Base-by-base conservation (phyloP, 2,888 invertebrate species). In the Sisyra nigra region DNA sequence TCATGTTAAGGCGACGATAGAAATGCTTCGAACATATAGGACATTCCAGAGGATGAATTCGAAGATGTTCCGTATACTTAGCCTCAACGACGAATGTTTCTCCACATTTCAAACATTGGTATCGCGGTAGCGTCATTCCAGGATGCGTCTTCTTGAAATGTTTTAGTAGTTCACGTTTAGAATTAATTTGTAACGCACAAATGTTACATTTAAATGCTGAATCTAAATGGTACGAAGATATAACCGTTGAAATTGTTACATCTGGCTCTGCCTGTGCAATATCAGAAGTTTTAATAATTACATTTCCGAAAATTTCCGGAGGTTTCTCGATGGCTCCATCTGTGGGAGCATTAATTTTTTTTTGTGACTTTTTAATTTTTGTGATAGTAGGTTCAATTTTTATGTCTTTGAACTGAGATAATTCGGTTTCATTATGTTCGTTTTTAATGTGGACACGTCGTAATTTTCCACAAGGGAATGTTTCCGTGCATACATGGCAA, bases 31-130 rank as follows among this genome's bases (percentile, higher is more conserved):
- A 83, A 55, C 88, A 88, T 13, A 82, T 76, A 47, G 77, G 71
- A 52, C 88, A 88, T 61, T 86, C 85, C 43, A 87, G 67, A 0
- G 87, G 87, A 59, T 88, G 88, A 35, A 77, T 69, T 53, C 77
- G 77, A 31, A 87, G 67, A 58, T 88, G 87, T 3, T 73, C 74
- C 48, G 77, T 76, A 57, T 77, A 86, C 8, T 73, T 67, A 9
- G 71, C 69, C 10, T 82, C 80, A 1, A 73, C 75, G 3, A 69
- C 63, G 54, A 83, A 85, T 53, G 75, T 73, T 49, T 75, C 74
- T 40, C 69, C 68, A 55, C 80, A 80, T 10, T 74, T 73, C 48
- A 67, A 67, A 53, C 80, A 81, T 48, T 66, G 68, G 47, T 18
- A 52, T 46, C 5, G 51, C 43, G 47, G 14, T 45, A 47, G 11